These are phyloP conservation scores for Lontra canadensis DNA, from an alignment of 2,113 vertebrate genomes.

Conservation along the genomic window DNA sequence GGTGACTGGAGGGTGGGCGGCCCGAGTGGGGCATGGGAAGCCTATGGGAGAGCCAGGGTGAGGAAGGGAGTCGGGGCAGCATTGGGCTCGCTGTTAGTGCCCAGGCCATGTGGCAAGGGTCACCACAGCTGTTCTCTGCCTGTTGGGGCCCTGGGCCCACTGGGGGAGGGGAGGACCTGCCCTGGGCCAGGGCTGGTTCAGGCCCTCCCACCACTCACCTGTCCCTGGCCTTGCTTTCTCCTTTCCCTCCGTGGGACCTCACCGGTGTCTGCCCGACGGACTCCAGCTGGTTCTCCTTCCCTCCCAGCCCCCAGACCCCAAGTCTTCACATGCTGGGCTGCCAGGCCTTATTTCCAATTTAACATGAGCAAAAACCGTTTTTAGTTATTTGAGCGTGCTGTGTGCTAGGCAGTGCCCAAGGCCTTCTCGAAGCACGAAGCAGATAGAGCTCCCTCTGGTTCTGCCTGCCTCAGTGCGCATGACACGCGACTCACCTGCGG, in stretches of 20 bases:
- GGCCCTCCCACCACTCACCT: background rate
- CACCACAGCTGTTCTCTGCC: background rate
- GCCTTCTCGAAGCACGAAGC: background rate
- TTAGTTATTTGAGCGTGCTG: background rate
- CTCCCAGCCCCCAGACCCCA: background rate
- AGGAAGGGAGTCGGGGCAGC: background rate
- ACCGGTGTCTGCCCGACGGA: no score
- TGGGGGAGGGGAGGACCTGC: background rate
- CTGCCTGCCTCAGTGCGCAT: background rate
- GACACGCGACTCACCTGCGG: background rate
- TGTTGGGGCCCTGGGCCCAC: background rate
- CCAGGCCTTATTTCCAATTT: background rate
- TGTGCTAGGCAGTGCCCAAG: background rate
- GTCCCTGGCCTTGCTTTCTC: background rate
- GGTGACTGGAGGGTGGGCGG: background rate
- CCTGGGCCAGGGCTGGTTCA: accelerated
- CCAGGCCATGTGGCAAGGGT: background rate
- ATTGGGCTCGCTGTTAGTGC: background rate
- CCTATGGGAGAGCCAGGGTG: background rate
- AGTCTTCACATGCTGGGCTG: background rate
- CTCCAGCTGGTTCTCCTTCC: background rate
- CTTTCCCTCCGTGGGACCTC: background rate
- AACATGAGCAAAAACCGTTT: background rate
- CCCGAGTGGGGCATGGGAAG: background rate
- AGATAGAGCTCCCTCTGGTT: background rate